phyloP scores from a whole-genome alignment of 2,113 vertebrate genomes.

The Connochaetes taurinus region DNA sequence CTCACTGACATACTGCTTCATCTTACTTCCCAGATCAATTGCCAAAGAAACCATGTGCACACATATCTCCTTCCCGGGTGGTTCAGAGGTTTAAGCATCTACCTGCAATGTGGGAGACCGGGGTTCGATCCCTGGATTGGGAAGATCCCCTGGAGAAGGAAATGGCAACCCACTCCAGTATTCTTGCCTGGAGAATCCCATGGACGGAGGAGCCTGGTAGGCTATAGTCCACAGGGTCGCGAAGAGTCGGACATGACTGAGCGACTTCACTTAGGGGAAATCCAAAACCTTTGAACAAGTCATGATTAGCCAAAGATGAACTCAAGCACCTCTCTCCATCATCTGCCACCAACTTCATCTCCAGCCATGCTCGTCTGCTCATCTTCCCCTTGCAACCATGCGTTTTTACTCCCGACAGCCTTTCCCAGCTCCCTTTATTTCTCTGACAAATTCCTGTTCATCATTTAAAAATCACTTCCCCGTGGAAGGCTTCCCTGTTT shows the following conservation, averaged over 20 bases:
- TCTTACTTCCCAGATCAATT: neutral
- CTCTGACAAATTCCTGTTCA: neutral
- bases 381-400: neutral
- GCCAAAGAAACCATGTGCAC: neutral
- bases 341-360: rapidly evolving
- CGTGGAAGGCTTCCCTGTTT: neutral
- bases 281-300: neutral
- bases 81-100: too few relatives aligned
- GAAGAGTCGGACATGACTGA: too few relatives aligned
- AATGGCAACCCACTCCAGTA: too few relatives aligned
- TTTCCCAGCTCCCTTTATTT: neutral
- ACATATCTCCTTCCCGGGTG: neutral
- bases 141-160: too few relatives aligned
- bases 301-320: neutral
- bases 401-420: neutral
- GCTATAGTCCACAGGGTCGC: too few relatives aligned
- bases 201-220: too few relatives aligned
- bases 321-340: neutral
- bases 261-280: neutral
- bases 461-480: neutral
- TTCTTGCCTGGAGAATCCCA: too few relatives aligned
- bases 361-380: neutral
- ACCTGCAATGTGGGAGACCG: too few relatives aligned
- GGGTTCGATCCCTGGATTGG: too few relatives aligned
- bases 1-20: neutral